A percentile compares a stretch with the other conserved stretches of the same genome.
These are phyloP conservation scores for Morpho helenor DNA, from an alignment of 2,888 invertebrate genomes.

Conservation along the genomic window DNA sequence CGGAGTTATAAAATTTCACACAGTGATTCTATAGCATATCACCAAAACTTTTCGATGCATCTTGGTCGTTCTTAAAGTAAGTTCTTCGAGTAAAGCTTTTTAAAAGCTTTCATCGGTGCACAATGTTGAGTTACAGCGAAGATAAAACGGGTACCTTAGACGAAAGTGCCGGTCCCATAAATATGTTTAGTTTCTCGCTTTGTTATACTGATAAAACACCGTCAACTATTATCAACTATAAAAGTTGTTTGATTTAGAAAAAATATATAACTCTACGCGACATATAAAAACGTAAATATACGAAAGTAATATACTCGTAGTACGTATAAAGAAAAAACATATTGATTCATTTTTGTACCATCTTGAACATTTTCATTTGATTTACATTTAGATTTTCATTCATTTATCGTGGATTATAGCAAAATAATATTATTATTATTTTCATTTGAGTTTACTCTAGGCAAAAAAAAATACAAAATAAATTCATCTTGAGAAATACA, in stretches of 20 bases:
- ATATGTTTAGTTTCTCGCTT: slow-evolving; percentile 66
- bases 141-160: slow-evolving; percentile 62
- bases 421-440: too few species aligned
- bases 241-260: slow-evolving; percentile 36
- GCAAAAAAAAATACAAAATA: too few species aligned
- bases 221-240: slow-evolving; percentile 46
- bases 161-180: slow-evolving; percentile 48
- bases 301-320: too few species aligned
- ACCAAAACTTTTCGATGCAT: background rate
- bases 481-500: too few species aligned
- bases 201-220: slow-evolving; percentile 64
- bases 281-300: background rate
- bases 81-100: slow-evolving; percentile 43
- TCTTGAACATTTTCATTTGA: too few species aligned
- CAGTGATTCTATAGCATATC: background rate
- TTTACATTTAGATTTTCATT: too few species aligned
- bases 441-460: too few species aligned
- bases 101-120: slow-evolving; percentile 64
- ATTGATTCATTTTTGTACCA: too few species aligned
- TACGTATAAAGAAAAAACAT: too few species aligned
- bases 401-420: too few species aligned
- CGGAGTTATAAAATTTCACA: too few species aligned
- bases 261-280: slow-evolving; percentile 13
- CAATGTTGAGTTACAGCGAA: slow-evolving; percentile 59
- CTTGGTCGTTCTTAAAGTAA: too few species aligned